Conservation (phyloP, 2,113 vertebrate species). For the Siphamia tubifer region DNA sequence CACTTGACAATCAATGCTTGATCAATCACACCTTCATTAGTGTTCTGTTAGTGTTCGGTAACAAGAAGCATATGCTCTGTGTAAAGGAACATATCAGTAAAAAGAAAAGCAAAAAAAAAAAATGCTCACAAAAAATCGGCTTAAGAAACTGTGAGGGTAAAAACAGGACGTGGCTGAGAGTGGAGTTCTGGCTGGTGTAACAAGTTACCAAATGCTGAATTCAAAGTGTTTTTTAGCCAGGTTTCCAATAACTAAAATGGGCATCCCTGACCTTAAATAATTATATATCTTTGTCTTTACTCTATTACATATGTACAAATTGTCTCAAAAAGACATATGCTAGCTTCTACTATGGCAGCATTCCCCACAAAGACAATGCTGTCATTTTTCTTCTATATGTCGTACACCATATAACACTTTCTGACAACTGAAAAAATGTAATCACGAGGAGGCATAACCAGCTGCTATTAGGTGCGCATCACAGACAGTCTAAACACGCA, state of each 20-base stretch:
- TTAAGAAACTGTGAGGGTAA: background rate
- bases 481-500: constrained; percentile 74
- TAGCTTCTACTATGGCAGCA: constrained; percentile 85
- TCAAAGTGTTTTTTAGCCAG: constrained; percentile 27
- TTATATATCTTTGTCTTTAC: constrained; percentile 52
- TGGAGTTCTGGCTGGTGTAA: constrained; percentile 30
- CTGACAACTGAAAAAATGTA: constrained; percentile 74
- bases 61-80: background rate
- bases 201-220: constrained; percentile 13
- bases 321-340: constrained; percentile 84
- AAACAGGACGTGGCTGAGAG: constrained; percentile 4
- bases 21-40: background rate
- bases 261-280: constrained; percentile 45
- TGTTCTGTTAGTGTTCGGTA: constrained; percentile 16
- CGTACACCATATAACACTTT: constrained; percentile 86
- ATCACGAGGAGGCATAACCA: constrained; percentile 76
- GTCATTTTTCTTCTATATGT: constrained; percentile 69
- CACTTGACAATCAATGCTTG: constrained; percentile 1
- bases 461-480: constrained; percentile 74
- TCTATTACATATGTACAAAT: constrained; percentile 74
- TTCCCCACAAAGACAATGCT: constrained; percentile 87
- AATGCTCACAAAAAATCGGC: background rate
- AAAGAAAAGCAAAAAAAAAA: background rate
- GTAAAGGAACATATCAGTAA: background rate
- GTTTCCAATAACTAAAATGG: constrained; percentile 30